A percentile compares a stretch with the other conserved stretches of the same genome.
Conservation (phyloP, 2,888 invertebrate genomes). For the Physocephala rufipes region DNA sequence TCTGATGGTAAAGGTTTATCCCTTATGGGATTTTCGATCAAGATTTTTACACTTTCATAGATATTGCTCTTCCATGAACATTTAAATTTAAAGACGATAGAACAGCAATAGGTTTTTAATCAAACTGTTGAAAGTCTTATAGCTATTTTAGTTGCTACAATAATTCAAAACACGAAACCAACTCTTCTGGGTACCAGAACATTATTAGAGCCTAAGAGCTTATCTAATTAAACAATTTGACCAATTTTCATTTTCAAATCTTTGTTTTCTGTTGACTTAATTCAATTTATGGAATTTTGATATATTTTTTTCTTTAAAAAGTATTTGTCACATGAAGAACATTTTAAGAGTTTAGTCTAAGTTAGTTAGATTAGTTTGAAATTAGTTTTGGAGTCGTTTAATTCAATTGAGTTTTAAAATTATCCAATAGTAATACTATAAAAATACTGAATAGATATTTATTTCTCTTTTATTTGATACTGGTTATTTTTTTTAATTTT, state of each 20-base stretch:
- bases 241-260: background rate
- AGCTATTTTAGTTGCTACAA: too few relatives aligned
- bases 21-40: too few relatives aligned
- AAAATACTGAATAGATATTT: constrained; percentile 18
- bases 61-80: too few relatives aligned
- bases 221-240: background rate
- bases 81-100: too few relatives aligned
- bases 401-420: constrained; percentile 1
- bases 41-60: too few relatives aligned
- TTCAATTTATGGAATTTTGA: constrained; percentile 12
- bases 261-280: background rate
- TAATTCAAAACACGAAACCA: constrained; percentile 28
- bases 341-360: background rate
- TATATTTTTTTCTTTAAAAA: background rate
- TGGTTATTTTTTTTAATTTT: background rate
- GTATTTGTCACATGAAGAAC: background rate
- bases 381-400: background rate
- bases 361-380: background rate
- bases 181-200: background rate
- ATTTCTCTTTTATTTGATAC: background rate
- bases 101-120: too few relatives aligned
- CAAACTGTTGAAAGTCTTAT: too few relatives aligned
- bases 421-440: constrained; percentile 11
- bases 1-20: too few relatives aligned
- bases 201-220: too few relatives aligned